Evolutionary conservation across 2,888 invertebrate genomes (phyloP).

Genomic region (Antheraea yamamai): DNA sequence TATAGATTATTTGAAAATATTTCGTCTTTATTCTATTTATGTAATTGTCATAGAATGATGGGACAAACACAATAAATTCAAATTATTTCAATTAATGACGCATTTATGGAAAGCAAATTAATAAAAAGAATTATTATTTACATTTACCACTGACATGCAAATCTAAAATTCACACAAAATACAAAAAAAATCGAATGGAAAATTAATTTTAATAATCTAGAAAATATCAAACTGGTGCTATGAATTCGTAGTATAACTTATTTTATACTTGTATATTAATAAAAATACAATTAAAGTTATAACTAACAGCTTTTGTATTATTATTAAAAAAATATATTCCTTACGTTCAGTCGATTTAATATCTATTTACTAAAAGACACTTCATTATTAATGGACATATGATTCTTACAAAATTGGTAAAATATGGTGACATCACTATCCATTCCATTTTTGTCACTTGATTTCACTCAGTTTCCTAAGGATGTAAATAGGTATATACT

Average conservation of each 20-base stretch:
- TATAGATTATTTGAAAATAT: neutral
- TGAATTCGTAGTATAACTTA: neutral
- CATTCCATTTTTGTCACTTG: no score
- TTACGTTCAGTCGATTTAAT: neutral
- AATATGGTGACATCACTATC: neutral
- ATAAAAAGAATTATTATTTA: neutral
- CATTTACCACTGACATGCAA: neutral
- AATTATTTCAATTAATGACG: neutral
- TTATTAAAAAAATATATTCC: neutral
- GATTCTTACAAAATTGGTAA: neutral
- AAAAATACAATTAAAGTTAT: neutral
- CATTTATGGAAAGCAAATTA: neutral
- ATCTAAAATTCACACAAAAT: slow-evolving; percentile 5
- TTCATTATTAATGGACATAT: neutral
- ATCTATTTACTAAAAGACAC: slow-evolving; percentile 5
- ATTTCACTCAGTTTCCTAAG: no score
- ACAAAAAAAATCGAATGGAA: neutral
- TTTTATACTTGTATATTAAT: neutral
- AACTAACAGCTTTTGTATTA: neutral
- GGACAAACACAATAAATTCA: neutral
- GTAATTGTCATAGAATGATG: neutral
- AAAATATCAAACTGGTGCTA: slow-evolving; percentile 9
- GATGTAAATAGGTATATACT: no score
- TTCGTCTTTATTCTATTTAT: neutral
- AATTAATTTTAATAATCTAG: neutral